Evolutionary conservation across 2,113 vertebrate species (phyloP).

Genomic region (Agapornis roseicollis): DNA sequence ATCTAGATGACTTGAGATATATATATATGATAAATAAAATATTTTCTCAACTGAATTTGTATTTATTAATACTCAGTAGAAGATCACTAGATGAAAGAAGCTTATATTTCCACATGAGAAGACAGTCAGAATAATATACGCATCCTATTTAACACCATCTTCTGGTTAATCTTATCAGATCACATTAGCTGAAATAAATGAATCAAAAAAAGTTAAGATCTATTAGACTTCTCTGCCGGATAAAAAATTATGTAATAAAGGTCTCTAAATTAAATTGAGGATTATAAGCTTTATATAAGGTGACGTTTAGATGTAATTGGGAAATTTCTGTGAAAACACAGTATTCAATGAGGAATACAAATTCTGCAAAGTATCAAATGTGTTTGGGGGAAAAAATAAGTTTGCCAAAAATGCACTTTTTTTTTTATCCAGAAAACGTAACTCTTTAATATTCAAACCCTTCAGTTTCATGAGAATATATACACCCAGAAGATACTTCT

Average conservation of each 20-base stretch:
- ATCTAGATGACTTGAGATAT: not conserved
- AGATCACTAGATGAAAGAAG: conserved; percentile 27
- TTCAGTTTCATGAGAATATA: not conserved
- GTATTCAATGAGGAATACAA: not conserved
- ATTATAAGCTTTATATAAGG: not conserved
- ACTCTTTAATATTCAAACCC: not conserved
- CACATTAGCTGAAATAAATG: not conserved
- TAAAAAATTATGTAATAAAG: not conserved
- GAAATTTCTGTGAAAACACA: not conserved
- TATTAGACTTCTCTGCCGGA: not conserved
- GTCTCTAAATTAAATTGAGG: not conserved
- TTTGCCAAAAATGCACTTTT: not conserved
- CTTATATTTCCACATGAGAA: not conserved
- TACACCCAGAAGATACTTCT: not conserved
- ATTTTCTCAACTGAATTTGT: not conserved
- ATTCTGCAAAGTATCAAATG: not conserved
- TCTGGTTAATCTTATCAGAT: conserved; percentile 9
- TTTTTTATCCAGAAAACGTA: not conserved
- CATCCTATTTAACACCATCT: conserved; percentile 11
- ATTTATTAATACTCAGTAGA: conserved; percentile 8
- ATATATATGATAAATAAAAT: conserved; percentile 1
- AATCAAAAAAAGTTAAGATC: not conserved
- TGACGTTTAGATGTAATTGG: not conserved
- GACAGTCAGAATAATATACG: not conserved
- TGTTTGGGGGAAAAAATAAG: not conserved